Evolutionary conservation across 2,113 vertebrate genomes (phyloP).

Genomic region (Ammodytes dubius): DNA sequence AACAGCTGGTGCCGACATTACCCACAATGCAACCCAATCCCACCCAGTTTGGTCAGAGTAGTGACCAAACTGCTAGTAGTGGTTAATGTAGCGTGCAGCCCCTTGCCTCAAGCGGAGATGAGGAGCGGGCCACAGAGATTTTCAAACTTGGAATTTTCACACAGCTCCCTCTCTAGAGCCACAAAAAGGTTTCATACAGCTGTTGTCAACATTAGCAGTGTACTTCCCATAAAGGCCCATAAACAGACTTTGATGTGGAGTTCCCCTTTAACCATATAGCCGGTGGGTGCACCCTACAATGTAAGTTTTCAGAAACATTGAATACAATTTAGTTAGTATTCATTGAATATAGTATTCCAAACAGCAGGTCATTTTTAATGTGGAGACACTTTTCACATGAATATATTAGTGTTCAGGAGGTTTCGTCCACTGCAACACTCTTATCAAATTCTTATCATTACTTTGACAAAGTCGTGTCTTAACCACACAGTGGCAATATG

Average conservation of each 20-base stretch:
- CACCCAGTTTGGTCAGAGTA: not conserved
- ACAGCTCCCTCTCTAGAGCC: slow-evolving; percentile 1
- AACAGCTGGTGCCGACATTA: not conserved
- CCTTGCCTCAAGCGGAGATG: not conserved
- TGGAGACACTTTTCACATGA: not conserved
- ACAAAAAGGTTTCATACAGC: not conserved
- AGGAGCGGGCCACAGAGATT: not conserved
- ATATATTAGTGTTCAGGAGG: not conserved
- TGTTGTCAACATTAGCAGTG: not conserved
- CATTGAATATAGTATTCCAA: not conserved
- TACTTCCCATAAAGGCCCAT: not conserved
- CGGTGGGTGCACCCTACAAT: not conserved
- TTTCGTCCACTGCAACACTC: not conserved
- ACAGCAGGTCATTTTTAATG: not conserved
- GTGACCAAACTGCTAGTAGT: no score
- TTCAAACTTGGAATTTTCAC: not conserved
- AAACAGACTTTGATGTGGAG: not conserved
- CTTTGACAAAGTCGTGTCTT: slow-evolving; percentile 1
- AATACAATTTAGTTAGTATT: not conserved
- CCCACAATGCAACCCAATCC: not conserved
- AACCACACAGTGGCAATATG: slow-evolving; percentile 62
- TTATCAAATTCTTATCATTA: not conserved
- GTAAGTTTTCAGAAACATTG: not conserved
- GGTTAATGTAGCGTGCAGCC: not conserved
- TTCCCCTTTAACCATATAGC: not conserved